These are phyloP conservation scores for Liopterus haemorrhoidalis DNA, from an alignment of 2,888 invertebrate genomes.

Conservation along the genomic window DNA sequence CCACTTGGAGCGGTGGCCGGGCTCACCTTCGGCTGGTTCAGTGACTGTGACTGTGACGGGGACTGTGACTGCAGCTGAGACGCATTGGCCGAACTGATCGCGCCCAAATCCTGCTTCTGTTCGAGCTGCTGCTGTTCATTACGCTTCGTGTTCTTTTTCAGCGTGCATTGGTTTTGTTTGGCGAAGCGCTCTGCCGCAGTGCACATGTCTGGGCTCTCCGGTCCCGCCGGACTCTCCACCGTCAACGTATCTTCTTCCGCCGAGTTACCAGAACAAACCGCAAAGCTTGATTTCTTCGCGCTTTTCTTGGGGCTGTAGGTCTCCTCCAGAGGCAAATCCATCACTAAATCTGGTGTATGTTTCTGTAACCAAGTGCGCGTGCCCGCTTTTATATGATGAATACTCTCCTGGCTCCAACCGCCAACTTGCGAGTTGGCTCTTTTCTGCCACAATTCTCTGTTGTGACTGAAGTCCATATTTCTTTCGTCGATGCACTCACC, in stretches of 20 bases:
- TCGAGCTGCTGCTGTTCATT: no score
- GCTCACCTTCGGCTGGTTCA: slow-evolving; percentile 33
- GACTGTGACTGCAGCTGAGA: slow-evolving; percentile 32
- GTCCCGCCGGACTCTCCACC: slow-evolving; percentile 42
- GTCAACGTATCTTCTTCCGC: slow-evolving; percentile 34
- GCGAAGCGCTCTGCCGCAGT: slow-evolving; percentile 74
- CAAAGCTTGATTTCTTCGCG: slow-evolving; percentile 42
- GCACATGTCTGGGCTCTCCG: slow-evolving; percentile 60
- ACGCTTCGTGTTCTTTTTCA: slow-evolving; percentile 65
- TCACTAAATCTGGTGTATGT: slow-evolving; percentile 74
- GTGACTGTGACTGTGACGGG: slow-evolving; percentile 41
- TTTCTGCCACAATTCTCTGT: slow-evolving; percentile 58
- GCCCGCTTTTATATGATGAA: slow-evolving; percentile 42
- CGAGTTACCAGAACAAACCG: slow-evolving; percentile 41
- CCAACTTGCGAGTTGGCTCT: slow-evolving; percentile 54
- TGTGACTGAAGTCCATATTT: slow-evolving; percentile 48
- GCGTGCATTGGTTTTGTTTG: slow-evolving; percentile 70
- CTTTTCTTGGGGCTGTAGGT: slow-evolving; percentile 42
- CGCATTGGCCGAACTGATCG: slow-evolving; percentile 32
- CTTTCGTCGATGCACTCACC: slow-evolving; percentile 44
- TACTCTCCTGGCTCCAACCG: no score
- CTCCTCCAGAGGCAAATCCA: slow-evolving; percentile 66
- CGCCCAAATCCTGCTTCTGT: slow-evolving; percentile 34
- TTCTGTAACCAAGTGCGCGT: slow-evolving; percentile 45
- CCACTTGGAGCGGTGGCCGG: slow-evolving; percentile 44